Evolutionary conservation across 2,888 invertebrate species (phyloP).

Genomic region (Amorpha juglandis): DNA sequence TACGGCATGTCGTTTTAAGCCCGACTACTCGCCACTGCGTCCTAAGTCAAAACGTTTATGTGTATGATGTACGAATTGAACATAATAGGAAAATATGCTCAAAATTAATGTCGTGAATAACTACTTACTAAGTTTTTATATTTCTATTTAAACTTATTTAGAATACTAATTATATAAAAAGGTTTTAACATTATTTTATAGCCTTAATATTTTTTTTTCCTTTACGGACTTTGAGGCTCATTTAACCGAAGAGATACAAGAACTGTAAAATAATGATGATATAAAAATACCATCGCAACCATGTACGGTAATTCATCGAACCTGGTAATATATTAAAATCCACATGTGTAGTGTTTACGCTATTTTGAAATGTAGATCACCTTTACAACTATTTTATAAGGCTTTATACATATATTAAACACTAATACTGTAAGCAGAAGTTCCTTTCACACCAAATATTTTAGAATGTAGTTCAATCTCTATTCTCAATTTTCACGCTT

Average conservation of each 20-base stretch:
- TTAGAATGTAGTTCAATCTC: neutral
- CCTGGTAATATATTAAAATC: conserved; percentile 7
- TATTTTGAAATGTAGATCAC: conserved; percentile 21
- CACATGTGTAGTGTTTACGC: neutral
- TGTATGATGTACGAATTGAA: too few species aligned
- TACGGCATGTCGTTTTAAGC: too few species aligned
- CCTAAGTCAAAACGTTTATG: too few species aligned
- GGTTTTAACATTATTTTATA: neutral
- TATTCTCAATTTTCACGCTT: neutral
- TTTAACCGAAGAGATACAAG: conserved; percentile 1
- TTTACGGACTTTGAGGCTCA: conserved; percentile 6
- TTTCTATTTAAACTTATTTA: conserved; percentile 2
- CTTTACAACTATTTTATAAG: conserved; percentile 15
- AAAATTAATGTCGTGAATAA: neutral
- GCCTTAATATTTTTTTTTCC: conserved; percentile 1
- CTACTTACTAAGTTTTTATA: neutral
- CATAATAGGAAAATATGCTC: neutral
- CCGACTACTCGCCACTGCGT: too few species aligned
- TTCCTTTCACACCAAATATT: neutral
- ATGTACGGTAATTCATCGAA: neutral
- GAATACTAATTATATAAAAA: neutral
- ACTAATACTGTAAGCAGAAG: neutral
- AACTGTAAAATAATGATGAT: conserved; percentile 14
- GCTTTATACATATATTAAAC: conserved; percentile 10
- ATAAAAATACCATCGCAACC: conserved; percentile 16